phyloP scores from a whole-genome alignment of 1,140 invertebrate genomes.

The Ips nitidus region DNA sequence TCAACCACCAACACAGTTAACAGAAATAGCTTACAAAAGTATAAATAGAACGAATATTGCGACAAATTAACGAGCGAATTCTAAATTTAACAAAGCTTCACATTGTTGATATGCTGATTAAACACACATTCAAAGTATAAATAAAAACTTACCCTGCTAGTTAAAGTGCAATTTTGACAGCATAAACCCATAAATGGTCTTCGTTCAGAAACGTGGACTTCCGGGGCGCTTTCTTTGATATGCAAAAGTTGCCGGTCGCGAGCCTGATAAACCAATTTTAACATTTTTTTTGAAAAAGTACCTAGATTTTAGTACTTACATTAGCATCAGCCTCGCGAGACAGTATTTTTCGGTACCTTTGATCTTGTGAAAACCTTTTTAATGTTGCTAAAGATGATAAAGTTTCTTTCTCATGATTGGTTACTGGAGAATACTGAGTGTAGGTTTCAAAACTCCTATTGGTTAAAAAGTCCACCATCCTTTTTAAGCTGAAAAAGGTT shows the following conservation, averaged over 20 bases:
- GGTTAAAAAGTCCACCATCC: constrained; percentile 62
- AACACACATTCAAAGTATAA: too few species aligned
- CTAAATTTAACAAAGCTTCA: not conserved
- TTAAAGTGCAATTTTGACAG: constrained; percentile 61
- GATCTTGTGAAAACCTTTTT: constrained; percentile 53
- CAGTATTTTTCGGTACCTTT: constrained; percentile 43
- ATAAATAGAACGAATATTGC: too few species aligned
- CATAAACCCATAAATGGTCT: constrained; percentile 60
- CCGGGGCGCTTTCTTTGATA: constrained; percentile 57
- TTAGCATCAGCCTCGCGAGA: constrained; percentile 50
- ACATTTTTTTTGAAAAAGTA: not conserved
- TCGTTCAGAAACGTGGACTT: constrained; percentile 42
- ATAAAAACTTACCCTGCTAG: constrained; percentile 58
- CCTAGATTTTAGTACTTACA: constrained; percentile 22
- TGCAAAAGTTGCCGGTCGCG: constrained; percentile 57
- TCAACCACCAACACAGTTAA: too few species aligned
- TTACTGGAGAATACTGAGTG: constrained; percentile 55
- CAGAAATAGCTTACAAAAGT: too few species aligned
- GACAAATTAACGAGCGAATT: not conserved
- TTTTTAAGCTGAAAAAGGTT: constrained; percentile 45
- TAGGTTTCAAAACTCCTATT: constrained; percentile 60
- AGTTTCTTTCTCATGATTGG: constrained; percentile 46
- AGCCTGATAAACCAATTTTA: constrained; percentile 37
- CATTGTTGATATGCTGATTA: constrained; percentile 6
- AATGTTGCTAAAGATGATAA: constrained; percentile 47